Evolutionary conservation across 2,888 invertebrate species (phyloP).

Genomic region (Pantelozetes paolii): DNA sequence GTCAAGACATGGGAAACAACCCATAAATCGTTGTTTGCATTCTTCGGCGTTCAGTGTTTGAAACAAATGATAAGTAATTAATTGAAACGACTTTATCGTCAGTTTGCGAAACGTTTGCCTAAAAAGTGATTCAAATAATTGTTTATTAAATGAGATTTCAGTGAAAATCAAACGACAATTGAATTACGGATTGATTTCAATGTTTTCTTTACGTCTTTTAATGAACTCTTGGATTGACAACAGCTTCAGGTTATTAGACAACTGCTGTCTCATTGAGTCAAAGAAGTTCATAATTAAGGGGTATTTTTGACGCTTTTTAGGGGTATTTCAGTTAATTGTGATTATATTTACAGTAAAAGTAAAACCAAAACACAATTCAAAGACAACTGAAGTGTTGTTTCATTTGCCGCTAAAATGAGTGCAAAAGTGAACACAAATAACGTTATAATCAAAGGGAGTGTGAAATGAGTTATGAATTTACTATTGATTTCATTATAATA

Average conservation of each 20-base stretch:
- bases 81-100: slow-evolving; percentile 10
- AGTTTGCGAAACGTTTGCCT: neutral
- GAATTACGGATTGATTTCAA: slow-evolving; percentile 6
- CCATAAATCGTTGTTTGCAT: slow-evolving; percentile 1
- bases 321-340: neutral
- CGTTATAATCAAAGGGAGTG: too few species aligned
- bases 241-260: neutral
- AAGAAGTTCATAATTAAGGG: neutral
- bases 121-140: neutral
- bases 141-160: neutral
- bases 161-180: neutral
- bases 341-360: neutral
- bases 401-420: too few species aligned
- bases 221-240: slow-evolving; percentile 2
- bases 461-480: too few species aligned
- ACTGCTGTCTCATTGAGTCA: neutral
- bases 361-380: neutral
- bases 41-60: neutral
- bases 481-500: too few species aligned
- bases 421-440: too few species aligned
- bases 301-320: neutral
- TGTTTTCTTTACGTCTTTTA: neutral
- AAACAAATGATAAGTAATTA: slow-evolving; percentile 22
- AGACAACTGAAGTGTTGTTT: neutral
- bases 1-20: neutral